Conservation (phyloP, 2,888 invertebrate genomes). For the Colletes collaris region DNA sequence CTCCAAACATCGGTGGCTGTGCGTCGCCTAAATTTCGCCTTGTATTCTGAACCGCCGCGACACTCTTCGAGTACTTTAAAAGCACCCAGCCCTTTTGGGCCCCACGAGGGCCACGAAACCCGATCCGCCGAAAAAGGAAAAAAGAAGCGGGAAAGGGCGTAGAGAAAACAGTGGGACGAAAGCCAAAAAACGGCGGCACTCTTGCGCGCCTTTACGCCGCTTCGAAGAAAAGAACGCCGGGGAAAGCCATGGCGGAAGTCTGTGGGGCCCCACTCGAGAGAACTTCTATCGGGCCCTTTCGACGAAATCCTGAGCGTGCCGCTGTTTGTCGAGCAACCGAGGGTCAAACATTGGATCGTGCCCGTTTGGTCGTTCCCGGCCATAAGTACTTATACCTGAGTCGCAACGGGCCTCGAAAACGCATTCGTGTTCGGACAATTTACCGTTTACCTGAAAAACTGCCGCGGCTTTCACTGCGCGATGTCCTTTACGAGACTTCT, state of each 20-base stretch:
- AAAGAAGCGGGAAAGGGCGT: background rate
- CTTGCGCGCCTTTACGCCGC: slow-evolving; percentile 38
- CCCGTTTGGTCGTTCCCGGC: slow-evolving; percentile 66
- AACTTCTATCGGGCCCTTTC: slow-evolving; percentile 63
- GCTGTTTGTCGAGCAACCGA: slow-evolving; percentile 77
- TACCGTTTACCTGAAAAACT: slow-evolving; percentile 64
- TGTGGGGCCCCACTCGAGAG: slow-evolving; percentile 42
- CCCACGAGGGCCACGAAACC: slow-evolving; percentile 23
- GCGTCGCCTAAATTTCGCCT: no score
- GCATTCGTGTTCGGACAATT: slow-evolving; percentile 35
- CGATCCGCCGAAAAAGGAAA: slow-evolving; percentile 19
- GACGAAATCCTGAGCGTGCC: slow-evolving; percentile 73
- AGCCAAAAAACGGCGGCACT: slow-evolving; percentile 34
- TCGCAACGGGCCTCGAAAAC: background rate
- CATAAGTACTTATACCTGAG: slow-evolving; percentile 39
- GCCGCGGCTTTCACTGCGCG: slow-evolving; percentile 51
- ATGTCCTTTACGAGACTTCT: slow-evolving; percentile 20
- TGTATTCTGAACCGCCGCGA: no score
- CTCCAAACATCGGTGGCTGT: no score
- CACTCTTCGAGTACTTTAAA: background rate
- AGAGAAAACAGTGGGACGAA: background rate
- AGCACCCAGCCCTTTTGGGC: no score
- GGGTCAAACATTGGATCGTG: slow-evolving; percentile 78
- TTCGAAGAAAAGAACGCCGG: slow-evolving; percentile 53
- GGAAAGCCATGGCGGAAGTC: slow-evolving; percentile 29